A percentile compares a stretch with the other conserved stretches of the same genome.
Conservation (phyloP, 2,113 vertebrate species). For the Ardeotis arabs region DNA sequence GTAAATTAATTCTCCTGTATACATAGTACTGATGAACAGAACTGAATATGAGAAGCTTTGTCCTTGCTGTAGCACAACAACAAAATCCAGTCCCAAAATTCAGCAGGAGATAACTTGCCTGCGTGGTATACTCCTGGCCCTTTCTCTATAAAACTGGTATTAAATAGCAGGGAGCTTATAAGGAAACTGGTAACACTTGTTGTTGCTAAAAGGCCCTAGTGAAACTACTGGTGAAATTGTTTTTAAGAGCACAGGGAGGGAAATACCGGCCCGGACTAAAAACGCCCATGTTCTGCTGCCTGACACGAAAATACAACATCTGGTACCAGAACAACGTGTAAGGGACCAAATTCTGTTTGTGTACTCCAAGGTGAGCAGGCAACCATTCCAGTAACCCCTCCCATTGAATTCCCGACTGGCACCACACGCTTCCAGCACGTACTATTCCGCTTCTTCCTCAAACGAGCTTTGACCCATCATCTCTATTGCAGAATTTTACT, state of each 20-base stretch:
- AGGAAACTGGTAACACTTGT: not conserved
- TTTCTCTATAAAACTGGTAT: not conserved
- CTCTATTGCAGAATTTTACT: not conserved
- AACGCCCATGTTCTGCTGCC: not conserved
- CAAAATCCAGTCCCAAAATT: no score
- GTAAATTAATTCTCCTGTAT: not conserved
- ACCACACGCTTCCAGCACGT: not conserved
- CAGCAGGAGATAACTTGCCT: not conserved
- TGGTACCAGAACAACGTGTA: accelerated
- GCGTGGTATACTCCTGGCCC: accelerated
- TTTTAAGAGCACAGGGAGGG: not conserved
- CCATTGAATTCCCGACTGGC: not conserved
- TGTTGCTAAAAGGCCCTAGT: not conserved
- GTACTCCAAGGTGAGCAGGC: accelerated
- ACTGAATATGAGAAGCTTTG: not conserved
- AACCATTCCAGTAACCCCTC: accelerated
- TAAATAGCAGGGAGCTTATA: not conserved
- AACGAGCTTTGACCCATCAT: not conserved
- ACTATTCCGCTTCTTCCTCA: not conserved
- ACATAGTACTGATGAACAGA: not conserved
- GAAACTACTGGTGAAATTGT: not conserved
- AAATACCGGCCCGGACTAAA: not conserved
- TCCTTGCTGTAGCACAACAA: not conserved
- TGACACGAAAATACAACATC: accelerated
- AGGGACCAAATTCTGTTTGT: not conserved